Evolutionary conservation across 2,113 vertebrate species (phyloP).

Genomic region (Phalacrocorax brasilianus): DNA sequence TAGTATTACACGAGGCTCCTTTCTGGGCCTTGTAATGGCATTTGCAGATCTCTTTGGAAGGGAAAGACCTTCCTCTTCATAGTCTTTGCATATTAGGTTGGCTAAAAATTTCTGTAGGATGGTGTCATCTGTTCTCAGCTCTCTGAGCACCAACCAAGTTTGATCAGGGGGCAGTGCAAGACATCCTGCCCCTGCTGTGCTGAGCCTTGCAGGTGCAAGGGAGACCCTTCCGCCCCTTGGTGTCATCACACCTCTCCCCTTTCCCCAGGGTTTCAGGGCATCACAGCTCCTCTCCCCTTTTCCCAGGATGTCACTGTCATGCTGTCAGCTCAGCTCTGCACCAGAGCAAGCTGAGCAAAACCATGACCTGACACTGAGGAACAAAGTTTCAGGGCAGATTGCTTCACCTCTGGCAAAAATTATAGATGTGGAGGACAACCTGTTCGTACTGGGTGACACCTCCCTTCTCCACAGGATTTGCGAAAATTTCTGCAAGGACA

Average conservation of each 20-base stretch:
- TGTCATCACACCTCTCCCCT: neutral
- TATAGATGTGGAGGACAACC: neutral
- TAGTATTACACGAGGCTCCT: neutral
- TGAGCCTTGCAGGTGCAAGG: neutral
- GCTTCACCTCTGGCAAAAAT: neutral
- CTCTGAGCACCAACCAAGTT: neutral
- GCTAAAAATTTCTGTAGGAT: neutral
- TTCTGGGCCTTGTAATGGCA: neutral
- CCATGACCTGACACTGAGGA: neutral
- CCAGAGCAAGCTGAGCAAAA: neutral
- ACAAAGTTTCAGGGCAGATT: neutral
- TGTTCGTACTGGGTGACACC: neutral
- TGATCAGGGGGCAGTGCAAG: neutral
- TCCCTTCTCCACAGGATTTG: neutral
- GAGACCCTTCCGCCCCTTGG: accelerated
- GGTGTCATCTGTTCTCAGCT: neutral
- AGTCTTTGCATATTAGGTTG: neutral
- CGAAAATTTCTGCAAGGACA: neutral
- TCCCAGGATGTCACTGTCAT: neutral
- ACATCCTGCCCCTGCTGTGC: neutral
- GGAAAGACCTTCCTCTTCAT: neutral
- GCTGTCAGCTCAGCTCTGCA: neutral
- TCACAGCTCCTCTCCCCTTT: neutral
- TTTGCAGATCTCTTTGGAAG: neutral
- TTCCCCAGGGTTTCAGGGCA: neutral